Evolutionary conservation across 1,140 invertebrate species (phyloP).

Genomic region (Aricia agestis): DNA sequence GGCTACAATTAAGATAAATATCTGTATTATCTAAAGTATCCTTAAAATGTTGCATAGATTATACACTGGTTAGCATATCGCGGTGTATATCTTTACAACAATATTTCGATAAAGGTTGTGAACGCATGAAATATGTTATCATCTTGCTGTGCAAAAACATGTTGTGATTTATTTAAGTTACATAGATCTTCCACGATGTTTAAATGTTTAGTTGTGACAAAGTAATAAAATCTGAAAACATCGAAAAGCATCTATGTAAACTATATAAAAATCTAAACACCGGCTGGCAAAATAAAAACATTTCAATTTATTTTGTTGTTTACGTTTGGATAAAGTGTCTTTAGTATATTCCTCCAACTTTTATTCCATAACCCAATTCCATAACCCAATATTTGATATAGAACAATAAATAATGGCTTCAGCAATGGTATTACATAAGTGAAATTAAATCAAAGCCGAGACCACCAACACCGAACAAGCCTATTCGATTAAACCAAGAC

Average conservation of each 20-base stretch:
- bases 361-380: too few relatives aligned
- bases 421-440: slow-evolving; percentile 24
- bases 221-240: too few relatives aligned
- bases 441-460: slow-evolving; percentile 48
- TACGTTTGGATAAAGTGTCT: too few relatives aligned
- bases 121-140: neutral
- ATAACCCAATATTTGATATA: too few relatives aligned
- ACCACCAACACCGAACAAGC: slow-evolving; percentile 52
- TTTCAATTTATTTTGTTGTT: too few relatives aligned
- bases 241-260: too few relatives aligned
- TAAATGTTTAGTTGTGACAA: too few relatives aligned
- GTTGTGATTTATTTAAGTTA: neutral
- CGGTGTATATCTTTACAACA: neutral
- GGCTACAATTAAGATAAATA: neutral
- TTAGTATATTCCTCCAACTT: too few relatives aligned
- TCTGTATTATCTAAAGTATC: neutral
- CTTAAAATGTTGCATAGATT: slow-evolving; percentile 3
- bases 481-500: slow-evolving; percentile 51
- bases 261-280: too few relatives aligned
- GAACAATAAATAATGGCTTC: neutral
- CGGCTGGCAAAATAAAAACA: too few relatives aligned
- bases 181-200: neutral
- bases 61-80: neutral
- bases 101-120: neutral
- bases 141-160: neutral